These are phyloP conservation scores for Gavia stellata DNA, from an alignment of 2,113 vertebrate species.

Conservation along the genomic window DNA sequence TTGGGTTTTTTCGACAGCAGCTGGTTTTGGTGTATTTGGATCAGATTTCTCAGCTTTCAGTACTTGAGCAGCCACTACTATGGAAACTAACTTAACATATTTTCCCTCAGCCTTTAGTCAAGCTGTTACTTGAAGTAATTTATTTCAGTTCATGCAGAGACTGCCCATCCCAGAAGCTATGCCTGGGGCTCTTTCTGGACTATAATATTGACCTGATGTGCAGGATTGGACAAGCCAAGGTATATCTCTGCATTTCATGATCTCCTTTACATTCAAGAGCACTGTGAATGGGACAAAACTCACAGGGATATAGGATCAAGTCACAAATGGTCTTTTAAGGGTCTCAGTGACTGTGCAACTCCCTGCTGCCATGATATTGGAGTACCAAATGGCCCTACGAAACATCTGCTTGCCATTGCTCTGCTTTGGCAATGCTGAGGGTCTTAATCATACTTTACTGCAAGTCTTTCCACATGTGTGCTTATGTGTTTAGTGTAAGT, in stretches of 20 bases:
- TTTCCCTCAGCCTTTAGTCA: neutral
- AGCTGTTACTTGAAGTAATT: neutral
- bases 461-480: neutral
- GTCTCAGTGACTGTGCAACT: neutral
- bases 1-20: neutral
- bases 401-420: conserved; percentile 20
- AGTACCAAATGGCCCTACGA: neutral
- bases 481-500: neutral
- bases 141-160: neutral
- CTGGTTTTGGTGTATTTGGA: neutral
- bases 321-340: neutral
- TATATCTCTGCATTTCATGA: neutral
- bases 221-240: neutral
- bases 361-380: neutral
- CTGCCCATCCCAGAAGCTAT: neutral
- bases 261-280: neutral
- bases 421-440: neutral
- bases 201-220: neutral
- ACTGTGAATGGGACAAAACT: neutral
- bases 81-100: neutral
- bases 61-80: neutral
- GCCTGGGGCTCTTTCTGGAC: neutral
- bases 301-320: fast-evolving
- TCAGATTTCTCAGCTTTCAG: neutral
- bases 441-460: conserved; percentile 7